A percentile compares a stretch with the other conserved stretches of the same genome.
Evolutionary conservation across 2,113 vertebrate genomes (phyloP).

Genomic region (Callospermophilus lateralis): DNA sequence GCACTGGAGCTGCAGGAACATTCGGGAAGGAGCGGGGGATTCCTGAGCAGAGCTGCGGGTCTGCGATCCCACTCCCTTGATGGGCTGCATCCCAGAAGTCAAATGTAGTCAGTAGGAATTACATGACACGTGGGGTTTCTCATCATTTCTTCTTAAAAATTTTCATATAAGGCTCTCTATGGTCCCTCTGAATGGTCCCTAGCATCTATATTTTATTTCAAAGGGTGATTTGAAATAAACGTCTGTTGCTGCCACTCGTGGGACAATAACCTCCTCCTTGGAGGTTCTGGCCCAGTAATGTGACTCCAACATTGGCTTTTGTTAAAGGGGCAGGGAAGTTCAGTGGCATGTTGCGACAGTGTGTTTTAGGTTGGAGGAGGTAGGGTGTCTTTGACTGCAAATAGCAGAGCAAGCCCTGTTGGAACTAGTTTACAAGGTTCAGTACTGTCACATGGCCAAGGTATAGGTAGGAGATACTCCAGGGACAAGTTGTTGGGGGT

Average conservation of each 20-base stretch:
- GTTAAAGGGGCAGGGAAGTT: background rate
- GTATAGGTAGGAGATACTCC: background rate
- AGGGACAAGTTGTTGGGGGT: background rate
- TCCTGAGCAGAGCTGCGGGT: conserved; percentile 77
- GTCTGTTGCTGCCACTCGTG: background rate
- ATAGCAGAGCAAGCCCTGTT: background rate
- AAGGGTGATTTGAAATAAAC: conserved; percentile 28
- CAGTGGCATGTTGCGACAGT: background rate
- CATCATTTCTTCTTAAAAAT: background rate
- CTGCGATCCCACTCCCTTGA: conserved; percentile 68
- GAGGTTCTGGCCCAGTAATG: background rate
- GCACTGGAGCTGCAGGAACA: conserved; percentile 76
- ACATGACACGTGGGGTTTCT: conserved; percentile 43
- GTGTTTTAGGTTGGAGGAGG: background rate
- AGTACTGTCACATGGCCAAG: background rate
- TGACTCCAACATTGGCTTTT: background rate
- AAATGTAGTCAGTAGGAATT: conserved; percentile 47
- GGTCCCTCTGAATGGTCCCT: background rate
- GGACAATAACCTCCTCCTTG: conserved; percentile 3
- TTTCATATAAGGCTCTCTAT: conserved; percentile 27
- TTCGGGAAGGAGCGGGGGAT: conserved; percentile 72
- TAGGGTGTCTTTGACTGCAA: background rate
- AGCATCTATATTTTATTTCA: conserved; percentile 60
- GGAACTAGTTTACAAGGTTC: background rate
- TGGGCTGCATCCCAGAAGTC: conserved; percentile 71